A percentile compares a stretch with the other conserved stretches of the same genome.
Conservation (phyloP, 2,797 vertebrate genomes). For the Phaenicophaeus curvirostris region DNA sequence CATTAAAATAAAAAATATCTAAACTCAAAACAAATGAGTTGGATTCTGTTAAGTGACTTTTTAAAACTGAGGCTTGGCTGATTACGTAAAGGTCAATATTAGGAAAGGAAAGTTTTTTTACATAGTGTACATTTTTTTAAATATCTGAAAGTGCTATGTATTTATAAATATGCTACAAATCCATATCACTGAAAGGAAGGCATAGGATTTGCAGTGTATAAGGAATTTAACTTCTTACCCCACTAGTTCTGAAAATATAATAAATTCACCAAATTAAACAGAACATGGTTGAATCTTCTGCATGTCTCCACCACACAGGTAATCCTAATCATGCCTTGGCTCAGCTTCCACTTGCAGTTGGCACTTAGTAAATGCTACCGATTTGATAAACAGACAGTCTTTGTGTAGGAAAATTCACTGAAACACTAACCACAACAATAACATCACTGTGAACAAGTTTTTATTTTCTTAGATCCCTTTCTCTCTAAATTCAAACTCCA, state of each 20-base stretch:
- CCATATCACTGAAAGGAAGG: not conserved
- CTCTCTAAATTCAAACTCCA: not conserved
- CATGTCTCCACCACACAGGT: not conserved
- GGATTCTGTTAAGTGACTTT: not conserved
- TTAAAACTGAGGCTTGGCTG: not conserved
- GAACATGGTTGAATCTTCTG: not conserved
- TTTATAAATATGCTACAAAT: not conserved
- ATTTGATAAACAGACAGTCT: not conserved
- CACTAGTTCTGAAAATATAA: not conserved
- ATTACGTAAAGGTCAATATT: not conserved
- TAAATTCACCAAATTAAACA: not conserved
- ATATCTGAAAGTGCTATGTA: not conserved
- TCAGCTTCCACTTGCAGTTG: not conserved
- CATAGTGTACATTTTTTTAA: not conserved
- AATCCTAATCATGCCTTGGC: not conserved
- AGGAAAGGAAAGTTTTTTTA: not conserved
- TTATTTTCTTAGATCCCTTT: not conserved
- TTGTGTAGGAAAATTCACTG: not conserved
- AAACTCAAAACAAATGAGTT: rapidly evolving
- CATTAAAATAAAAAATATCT: not conserved
- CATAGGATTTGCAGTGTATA: not conserved
- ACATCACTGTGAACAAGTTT: not conserved
- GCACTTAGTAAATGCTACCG: not conserved
- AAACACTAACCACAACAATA: not conserved
- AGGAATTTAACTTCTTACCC: not conserved